phyloP scores from a whole-genome alignment of 2,888 invertebrate genomes.

The Malachius bipustulatus region DNA sequence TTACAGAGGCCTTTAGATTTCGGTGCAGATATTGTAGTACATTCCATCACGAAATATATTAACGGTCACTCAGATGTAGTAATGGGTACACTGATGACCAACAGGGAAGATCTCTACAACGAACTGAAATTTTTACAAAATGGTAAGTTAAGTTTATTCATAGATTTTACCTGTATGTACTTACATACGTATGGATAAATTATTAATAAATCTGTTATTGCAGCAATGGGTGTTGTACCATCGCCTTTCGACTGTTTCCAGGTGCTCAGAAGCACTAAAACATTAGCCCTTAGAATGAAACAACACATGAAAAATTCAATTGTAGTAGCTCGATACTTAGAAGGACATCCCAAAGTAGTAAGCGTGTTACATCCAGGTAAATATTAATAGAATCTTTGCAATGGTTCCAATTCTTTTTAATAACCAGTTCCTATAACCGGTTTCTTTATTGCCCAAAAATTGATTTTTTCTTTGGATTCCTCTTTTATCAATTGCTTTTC shows the following conservation, averaged over 20 bases:
- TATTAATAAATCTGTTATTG: conserved; percentile 21
- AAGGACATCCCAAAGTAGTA: conserved; percentile 64
- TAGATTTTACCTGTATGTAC: neutral
- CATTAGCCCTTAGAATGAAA: conserved; percentile 83
- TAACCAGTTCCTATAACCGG: too few species aligned
- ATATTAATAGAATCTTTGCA: neutral
- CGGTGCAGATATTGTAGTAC: conserved; percentile 83
- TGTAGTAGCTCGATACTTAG: conserved; percentile 68
- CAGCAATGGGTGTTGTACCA: conserved; percentile 82
- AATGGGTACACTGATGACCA: conserved; percentile 85
- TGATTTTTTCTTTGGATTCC: too few species aligned
- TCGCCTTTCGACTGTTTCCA: conserved; percentile 94
- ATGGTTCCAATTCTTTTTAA: too few species aligned
- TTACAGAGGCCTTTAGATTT: conserved; percentile 81
- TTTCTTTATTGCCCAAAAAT: too few species aligned
- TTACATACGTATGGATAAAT: too few species aligned
- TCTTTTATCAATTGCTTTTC: too few species aligned
- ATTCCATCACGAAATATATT: conserved; percentile 95
- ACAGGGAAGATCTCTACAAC: conserved; percentile 55
- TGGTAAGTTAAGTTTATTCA: conserved; percentile 40
- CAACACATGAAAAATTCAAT: conserved; percentile 72
- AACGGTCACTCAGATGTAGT: conserved; percentile 96
- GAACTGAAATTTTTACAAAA: conserved; percentile 78
- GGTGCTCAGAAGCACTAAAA: conserved; percentile 88
- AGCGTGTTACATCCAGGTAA: conserved; percentile 66